Percentiles rank a stretch among this genome's conserved stretches.
phyloP scores from a whole-genome alignment of 2,113 vertebrate species.

The Amazona vittata region DNA sequence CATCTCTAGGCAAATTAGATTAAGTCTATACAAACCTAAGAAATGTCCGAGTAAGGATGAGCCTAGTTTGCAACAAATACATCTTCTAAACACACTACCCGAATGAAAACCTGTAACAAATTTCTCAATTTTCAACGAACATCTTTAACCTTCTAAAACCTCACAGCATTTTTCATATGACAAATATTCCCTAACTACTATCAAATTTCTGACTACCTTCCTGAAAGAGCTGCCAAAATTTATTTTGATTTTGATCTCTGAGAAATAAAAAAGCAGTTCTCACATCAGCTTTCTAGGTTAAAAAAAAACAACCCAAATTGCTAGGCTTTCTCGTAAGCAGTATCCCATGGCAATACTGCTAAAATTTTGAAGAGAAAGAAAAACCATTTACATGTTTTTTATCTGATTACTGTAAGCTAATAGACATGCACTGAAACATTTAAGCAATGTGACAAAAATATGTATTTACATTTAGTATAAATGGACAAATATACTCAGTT shows the following conservation, averaged over 20 bases:
- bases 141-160: neutral
- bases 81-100: neutral
- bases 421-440: neutral
- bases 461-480: neutral
- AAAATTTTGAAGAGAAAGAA: slow-evolving; percentile 23
- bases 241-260: slow-evolving; percentile 33
- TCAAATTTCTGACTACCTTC: neutral
- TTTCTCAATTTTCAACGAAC: neutral
- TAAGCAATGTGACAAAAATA: neutral
- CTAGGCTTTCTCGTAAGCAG: neutral
- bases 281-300: neutral
- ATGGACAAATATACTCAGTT: neutral
- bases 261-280: slow-evolving; percentile 17
- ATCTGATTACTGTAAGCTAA: neutral
- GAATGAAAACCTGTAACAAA: neutral
- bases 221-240: neutral
- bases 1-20: neutral
- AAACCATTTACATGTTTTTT: neutral
- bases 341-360: neutral
- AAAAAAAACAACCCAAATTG: neutral
- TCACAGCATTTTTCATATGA: neutral
- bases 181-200: neutral
- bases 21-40: neutral
- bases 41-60: neutral
- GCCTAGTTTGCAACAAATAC: neutral